Percentiles rank a stretch among this genome's conserved stretches.
Evolutionary conservation across 2,888 invertebrate genomes (phyloP).

Genomic region (Diaphora mendica): DNA sequence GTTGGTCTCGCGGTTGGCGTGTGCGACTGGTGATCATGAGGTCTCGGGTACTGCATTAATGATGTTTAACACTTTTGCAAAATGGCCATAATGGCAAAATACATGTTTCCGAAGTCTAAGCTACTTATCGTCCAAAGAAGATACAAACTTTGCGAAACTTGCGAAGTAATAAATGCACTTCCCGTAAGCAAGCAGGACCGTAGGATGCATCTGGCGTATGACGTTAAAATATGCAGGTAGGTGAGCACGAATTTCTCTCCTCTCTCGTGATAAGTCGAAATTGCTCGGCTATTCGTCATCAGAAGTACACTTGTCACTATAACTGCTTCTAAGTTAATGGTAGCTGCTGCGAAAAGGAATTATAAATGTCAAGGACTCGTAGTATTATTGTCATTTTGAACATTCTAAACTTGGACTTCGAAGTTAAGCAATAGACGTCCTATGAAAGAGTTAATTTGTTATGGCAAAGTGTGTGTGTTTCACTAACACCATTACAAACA

Average conservation of each 20-base stretch:
- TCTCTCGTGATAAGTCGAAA: not conserved
- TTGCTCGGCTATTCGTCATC: not conserved
- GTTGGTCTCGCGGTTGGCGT: no score
- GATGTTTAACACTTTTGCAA: not conserved
- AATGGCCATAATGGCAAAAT: not conserved
- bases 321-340: not conserved
- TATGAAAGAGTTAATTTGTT: not conserved
- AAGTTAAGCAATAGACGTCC: not conserved
- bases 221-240: conserved; percentile 8
- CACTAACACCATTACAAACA: no score
- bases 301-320: conserved; percentile 1
- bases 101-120: not conserved
- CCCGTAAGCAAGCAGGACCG: not conserved
- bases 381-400: not conserved
- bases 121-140: not conserved
- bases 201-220: conserved; percentile 10
- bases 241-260: not conserved
- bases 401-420: not conserved
- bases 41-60: not conserved
- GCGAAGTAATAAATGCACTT: conserved; percentile 5
- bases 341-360: not conserved
- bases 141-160: conserved; percentile 3
- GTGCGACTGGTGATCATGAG: no score
- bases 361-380: not conserved
- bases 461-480: not conserved